Conservation (phyloP, 2,888 invertebrate species). For the Leucophora obtusa region DNA sequence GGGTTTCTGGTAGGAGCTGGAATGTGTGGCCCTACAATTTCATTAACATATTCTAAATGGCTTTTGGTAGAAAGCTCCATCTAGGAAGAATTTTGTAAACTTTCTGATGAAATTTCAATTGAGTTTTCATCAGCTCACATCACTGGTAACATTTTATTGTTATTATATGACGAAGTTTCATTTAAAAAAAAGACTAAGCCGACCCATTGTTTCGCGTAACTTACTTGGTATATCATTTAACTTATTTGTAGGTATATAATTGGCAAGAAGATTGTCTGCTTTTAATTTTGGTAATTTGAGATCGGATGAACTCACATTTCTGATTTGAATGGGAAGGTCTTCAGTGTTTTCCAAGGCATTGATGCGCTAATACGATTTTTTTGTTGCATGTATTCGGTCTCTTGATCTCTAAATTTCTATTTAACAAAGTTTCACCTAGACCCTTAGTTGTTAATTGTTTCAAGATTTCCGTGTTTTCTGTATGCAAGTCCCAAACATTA, state of each 20-base stretch:
- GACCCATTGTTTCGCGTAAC: neutral
- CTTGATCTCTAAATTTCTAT: no score
- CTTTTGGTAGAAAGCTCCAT: neutral
- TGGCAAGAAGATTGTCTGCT: neutral
- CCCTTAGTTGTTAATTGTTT: no score
- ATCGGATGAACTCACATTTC: neutral
- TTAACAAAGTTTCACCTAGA: no score
- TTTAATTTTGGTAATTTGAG: no score
- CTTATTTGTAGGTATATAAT: neutral
- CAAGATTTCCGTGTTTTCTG: no score
- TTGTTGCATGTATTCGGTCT: no score
- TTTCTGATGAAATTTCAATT: neutral
- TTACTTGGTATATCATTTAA: neutral
- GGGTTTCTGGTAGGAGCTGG: neutral
- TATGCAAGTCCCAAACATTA: no score
- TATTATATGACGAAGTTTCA: neutral
- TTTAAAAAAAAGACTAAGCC: neutral
- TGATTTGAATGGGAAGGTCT: neutral
- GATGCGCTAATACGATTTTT: no score
- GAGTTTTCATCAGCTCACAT: neutral
- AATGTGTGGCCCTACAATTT: conserved; percentile 17
- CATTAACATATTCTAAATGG: neutral
- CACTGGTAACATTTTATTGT: no score
- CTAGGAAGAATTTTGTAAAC: neutral
- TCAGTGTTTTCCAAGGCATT: no score